Percentiles rank a stretch among this genome's conserved stretches.
Evolutionary conservation across 2,797 vertebrate genomes (phyloP).

Genomic region (Trematomus bernacchii): DNA sequence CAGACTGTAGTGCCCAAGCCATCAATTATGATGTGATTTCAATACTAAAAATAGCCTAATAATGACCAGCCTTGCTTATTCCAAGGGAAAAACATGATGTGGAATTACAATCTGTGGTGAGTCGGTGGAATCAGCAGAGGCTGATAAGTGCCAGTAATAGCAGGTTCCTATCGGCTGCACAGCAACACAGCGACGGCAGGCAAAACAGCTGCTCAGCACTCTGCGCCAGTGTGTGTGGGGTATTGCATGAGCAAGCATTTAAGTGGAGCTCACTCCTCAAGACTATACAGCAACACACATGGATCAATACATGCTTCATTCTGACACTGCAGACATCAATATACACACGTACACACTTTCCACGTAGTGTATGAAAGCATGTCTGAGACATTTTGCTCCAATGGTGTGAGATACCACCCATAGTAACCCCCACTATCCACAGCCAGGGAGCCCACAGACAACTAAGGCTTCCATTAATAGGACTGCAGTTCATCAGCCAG

Average conservation of each 20-base stretch:
- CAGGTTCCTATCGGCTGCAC: conserved; percentile 62
- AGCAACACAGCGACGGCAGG: conserved; percentile 51
- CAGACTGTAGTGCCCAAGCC: conserved; percentile 14
- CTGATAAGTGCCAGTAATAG: conserved; percentile 60
- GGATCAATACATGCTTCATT: conserved; percentile 63
- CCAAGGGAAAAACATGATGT: conserved; percentile 45
- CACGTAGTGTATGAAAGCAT: conserved; percentile 32
- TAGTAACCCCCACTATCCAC: background rate
- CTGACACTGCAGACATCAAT: conserved; percentile 41
- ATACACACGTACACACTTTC: conserved; percentile 24
- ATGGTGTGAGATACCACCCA: conserved; percentile 45
- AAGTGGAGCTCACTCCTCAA: conserved; percentile 23
- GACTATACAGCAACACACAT: conserved; percentile 43
- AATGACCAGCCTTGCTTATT: conserved; percentile 33
- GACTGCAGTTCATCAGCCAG: conserved; percentile 64
- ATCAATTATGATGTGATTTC: conserved; percentile 48
- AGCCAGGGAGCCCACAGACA: conserved; percentile 54
- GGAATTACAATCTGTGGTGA: conserved; percentile 53
- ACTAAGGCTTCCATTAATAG: conserved; percentile 67
- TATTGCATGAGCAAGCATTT: conserved; percentile 62
- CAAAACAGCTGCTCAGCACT: conserved; percentile 75
- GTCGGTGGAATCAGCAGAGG: conserved; percentile 45
- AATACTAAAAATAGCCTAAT: conserved; percentile 39
- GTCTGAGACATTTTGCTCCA: conserved; percentile 47
- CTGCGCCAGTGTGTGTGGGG: conserved; percentile 17